Evolutionary conservation across 2,113 vertebrate genomes (phyloP).

Genomic region (Passerina amoena): DNA sequence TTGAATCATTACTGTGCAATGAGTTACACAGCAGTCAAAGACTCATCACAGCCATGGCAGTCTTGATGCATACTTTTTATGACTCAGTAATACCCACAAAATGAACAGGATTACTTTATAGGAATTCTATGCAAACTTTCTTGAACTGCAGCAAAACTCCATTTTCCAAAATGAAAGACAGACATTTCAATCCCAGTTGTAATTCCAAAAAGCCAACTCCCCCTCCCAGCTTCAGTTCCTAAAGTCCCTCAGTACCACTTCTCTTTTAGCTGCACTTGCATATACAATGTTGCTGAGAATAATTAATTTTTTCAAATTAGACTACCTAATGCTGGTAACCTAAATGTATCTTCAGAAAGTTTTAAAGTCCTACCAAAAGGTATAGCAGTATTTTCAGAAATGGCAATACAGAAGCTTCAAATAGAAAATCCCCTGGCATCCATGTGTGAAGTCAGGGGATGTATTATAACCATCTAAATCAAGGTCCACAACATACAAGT

Average conservation of each 20-base stretch:
- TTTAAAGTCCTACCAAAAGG: neutral
- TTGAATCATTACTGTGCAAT: fast-evolving
- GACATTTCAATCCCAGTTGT: neutral
- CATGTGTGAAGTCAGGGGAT: neutral
- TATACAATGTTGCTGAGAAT: neutral
- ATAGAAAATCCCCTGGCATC: neutral
- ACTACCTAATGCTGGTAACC: neutral
- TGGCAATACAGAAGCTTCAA: neutral
- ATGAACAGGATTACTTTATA: neutral
- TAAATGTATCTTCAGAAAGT: neutral
- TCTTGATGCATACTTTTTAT: neutral
- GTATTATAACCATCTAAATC: neutral
- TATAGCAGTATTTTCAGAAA: neutral
- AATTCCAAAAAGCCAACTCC: neutral
- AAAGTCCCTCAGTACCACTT: neutral
- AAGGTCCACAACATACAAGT: neutral
- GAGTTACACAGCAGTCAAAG: neutral
- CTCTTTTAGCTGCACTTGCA: neutral
- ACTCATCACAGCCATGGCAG: neutral
- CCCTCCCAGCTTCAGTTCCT: neutral
- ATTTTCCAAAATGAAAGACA: neutral
- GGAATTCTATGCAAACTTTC: neutral
- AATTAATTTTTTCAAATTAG: neutral
- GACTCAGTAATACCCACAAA: neutral
- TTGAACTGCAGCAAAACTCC: neutral